These are phyloP conservation scores for Mycteria americana DNA, from an alignment of 2,797 vertebrate genomes.

Conservation along the genomic window DNA sequence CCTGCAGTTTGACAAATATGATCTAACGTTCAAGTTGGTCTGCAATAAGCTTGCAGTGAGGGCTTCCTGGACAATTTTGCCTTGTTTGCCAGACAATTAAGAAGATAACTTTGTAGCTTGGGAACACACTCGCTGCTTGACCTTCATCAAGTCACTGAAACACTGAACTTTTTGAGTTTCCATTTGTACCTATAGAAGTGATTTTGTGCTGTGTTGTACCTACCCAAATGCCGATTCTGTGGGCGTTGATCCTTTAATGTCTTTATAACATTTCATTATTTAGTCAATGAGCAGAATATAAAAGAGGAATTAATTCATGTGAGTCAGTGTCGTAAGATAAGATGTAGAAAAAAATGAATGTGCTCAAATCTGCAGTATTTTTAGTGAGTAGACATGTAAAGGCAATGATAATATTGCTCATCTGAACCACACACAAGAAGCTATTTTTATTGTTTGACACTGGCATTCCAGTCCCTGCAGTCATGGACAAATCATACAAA, in stretches of 20 bases:
- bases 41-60: background rate
- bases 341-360: background rate
- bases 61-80: background rate
- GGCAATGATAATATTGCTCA: background rate
- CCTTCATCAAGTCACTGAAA: background rate
- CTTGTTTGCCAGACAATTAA: background rate
- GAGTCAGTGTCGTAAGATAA: background rate
- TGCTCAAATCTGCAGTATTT: background rate
- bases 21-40: background rate
- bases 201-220: background rate
- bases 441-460: background rate
- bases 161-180: background rate
- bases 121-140: background rate
- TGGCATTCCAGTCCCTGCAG: background rate
- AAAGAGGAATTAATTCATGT: conserved; percentile 19
- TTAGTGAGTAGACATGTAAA: background rate
- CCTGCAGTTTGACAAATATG: background rate
- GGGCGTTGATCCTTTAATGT: background rate
- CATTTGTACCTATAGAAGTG: background rate
- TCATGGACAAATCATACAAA: background rate
- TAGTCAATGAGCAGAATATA: conserved; percentile 37
- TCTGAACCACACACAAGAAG: background rate
- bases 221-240: background rate
- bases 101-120: background rate
- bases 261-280: conserved; percentile 19